Base-by-base conservation (phyloP, 1,140 invertebrate genomes). In the Copidosoma floridanum region DNA sequence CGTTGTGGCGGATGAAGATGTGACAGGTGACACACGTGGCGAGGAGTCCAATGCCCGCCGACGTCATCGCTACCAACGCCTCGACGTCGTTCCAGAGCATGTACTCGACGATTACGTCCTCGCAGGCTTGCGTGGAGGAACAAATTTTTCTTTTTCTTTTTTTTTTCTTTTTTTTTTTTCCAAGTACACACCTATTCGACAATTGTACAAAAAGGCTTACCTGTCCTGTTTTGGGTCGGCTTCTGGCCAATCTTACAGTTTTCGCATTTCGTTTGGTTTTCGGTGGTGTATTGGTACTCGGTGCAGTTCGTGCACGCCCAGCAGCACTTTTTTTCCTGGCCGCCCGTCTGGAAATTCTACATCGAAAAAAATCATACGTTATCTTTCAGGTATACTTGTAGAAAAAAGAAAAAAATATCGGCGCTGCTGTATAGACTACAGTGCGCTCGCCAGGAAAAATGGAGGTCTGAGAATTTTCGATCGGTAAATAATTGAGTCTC, bases 231-330 rank as follows among this genome's bases (percentile, higher is more conserved):
- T 5, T 69, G 67, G 70, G 89, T 86, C 2, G 90, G 89, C 77
- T 84, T 84, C 66, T 79, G 85, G 12, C 89, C 89, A 16, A 79
- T 68, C 2, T 71, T 70, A 69, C 89, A 92, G 2, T 81, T 66
- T 54, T 81, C 70, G 68, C 88, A 89, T 38, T 77, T 75, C 0
- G 81, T 81, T 46, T 79, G 81, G 66, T 85, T 82, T 65, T 87
- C 82, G 54, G 81, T 65, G 24, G 88, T 74, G 53, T 85, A 85
- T 66, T 88, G 83, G 63, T 88, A 81, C 32, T 82, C 75, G 40
- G 82, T 81, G 73, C 89, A 92, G 7, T 80, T 71, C 2, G 85
- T 84, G 71, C 90, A 92, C 5, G 84, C 82, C 89, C 89, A 92
- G 71, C 89, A 92, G 72, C 89, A 92, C 41, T 81, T 78, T 57